Evolutionary conservation across 2,888 invertebrate species (phyloP).

Genomic region (Rhamnusium bicolor): DNA sequence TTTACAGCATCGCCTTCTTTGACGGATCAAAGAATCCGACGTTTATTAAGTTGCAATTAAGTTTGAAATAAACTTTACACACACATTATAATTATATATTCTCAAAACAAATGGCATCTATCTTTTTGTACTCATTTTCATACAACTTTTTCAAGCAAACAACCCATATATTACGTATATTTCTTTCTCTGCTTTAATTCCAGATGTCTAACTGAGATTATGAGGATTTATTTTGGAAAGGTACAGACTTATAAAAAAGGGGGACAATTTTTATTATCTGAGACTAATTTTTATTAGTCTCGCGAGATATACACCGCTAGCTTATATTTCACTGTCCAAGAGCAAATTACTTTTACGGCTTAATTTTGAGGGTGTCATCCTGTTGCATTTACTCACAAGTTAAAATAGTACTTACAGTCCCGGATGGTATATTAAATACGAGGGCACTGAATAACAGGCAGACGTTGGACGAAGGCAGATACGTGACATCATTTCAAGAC

Average conservation of each 20-base stretch:
- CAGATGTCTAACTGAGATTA: background rate
- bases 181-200: background rate
- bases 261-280: background rate
- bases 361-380: background rate
- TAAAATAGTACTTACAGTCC: background rate
- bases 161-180: background rate
- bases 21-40: no score
- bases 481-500: no score
- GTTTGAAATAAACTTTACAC: no score
- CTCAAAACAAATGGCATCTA: no score
- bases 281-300: constrained; percentile 23
- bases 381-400: background rate
- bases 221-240: background rate
- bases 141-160: background rate
- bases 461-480: no score
- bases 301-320: constrained; percentile 1
- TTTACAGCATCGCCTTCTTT: no score
- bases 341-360: constrained; percentile 14
- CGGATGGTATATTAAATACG: background rate
- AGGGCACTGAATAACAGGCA: no score
- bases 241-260: background rate
- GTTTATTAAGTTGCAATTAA: no score
- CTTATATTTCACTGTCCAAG: constrained; percentile 25
- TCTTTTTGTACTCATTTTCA: no score
- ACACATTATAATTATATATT: no score